These are phyloP conservation scores for Eulemur albifrons DNA, from an alignment of 2,797 vertebrate genomes.

Conservation along the genomic window DNA sequence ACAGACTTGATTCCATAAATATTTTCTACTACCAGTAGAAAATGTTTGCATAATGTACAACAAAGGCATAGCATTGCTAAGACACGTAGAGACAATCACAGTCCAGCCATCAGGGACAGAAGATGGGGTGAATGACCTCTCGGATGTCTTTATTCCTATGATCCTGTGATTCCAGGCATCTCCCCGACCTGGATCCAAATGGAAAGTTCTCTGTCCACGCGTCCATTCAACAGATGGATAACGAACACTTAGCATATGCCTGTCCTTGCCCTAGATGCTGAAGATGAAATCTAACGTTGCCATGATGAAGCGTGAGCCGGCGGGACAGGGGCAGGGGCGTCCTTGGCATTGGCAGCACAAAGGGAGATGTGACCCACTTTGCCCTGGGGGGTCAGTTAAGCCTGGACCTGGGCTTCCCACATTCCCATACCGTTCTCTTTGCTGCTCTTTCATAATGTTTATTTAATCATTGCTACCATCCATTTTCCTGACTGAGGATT, in stretches of 20 bases:
- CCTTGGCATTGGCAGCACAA: not conserved
- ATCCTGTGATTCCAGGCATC: not conserved
- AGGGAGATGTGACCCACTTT: not conserved
- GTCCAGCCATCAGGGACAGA: not conserved
- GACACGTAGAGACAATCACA: no score
- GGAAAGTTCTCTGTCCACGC: not conserved
- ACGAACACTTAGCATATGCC: accelerated
- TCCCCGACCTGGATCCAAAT: not conserved
- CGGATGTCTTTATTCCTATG: not conserved
- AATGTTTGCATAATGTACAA: not conserved
- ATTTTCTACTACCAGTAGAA: not conserved
- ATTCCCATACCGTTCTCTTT: not conserved
- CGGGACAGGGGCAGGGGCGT: not conserved
- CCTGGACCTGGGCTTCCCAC: not conserved
- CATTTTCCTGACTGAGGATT: not conserved
- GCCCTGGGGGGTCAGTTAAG: not conserved
- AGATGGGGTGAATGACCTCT: not conserved
- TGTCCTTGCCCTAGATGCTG: not conserved
- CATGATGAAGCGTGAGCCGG: accelerated
- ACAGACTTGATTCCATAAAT: not conserved
- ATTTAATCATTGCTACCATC: not conserved
- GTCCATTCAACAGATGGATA: not conserved
- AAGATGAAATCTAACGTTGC: not conserved
- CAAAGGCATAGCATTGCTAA: not conserved
- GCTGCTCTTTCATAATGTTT: not conserved